These are phyloP conservation scores for Sprattus sprattus DNA, from an alignment of 2,113 vertebrate species.

Conservation along the genomic window DNA sequence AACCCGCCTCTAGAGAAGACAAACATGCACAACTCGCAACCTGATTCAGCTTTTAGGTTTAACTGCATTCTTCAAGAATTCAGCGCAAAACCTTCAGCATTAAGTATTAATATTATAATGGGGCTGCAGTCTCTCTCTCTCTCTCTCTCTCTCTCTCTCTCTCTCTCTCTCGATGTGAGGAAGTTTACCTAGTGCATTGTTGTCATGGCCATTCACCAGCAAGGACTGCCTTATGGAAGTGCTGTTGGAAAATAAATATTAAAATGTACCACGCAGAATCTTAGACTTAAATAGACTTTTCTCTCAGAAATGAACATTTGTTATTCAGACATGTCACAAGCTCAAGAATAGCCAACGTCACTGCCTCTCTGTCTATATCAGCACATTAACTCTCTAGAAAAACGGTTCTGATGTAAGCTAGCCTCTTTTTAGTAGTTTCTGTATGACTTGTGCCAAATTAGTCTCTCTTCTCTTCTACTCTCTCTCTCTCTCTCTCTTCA, in stretches of 20 bases:
- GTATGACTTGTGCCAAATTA: constrained; percentile 16
- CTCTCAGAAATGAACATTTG: not conserved
- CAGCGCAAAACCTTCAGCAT: not conserved
- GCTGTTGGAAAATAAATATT: not conserved
- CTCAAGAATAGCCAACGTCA: not conserved
- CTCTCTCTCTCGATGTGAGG: not conserved
- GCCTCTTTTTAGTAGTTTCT: constrained; percentile 10
- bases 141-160: not conserved
- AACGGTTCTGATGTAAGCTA: not conserved
- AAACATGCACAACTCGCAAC: not conserved
- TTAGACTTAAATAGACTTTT: not conserved
- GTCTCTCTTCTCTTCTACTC: not conserved
- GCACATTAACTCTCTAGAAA: not conserved
- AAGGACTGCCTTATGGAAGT: not conserved
- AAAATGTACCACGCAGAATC: not conserved
- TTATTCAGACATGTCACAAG: not conserved
- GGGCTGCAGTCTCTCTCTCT: not conserved
- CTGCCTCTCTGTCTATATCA: not conserved
- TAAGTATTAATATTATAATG: not conserved
- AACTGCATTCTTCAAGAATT: not conserved
- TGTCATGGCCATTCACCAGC: not conserved
- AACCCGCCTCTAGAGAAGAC: not conserved
- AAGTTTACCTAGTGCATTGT: not conserved
- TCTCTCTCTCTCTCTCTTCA: constrained; percentile 12
- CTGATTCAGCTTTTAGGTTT: not conserved